These are phyloP conservation scores for Bombus balteatus DNA, from an alignment of 1,140 invertebrate species.

Conservation along the genomic window DNA sequence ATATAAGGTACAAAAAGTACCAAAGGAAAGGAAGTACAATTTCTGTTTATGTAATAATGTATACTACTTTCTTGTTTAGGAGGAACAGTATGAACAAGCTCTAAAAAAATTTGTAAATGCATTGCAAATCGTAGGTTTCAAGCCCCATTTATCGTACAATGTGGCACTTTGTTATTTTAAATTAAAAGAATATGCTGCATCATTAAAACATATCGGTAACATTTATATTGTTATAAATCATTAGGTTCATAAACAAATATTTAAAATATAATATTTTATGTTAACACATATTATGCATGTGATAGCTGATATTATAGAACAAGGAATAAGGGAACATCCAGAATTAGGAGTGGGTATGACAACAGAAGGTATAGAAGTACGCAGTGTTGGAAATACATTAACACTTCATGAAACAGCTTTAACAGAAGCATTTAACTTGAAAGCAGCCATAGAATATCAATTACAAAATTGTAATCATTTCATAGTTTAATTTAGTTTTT, in stretches of 20 bases:
- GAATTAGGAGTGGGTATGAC: conserved; percentile 98
- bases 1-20: conserved; percentile 90
- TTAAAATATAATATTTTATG: conserved; percentile 29
- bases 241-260: not conserved
- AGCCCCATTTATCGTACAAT: conserved; percentile 97
- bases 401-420: conserved; percentile 98
- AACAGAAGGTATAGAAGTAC: conserved; percentile 98
- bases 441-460: conserved; percentile 99
- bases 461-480: conserved; percentile 91
- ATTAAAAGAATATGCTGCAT: conserved; percentile 95
- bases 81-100: conserved; percentile 94
- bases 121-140: conserved; percentile 93
- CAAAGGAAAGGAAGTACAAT: not conserved
- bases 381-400: conserved; percentile 98
- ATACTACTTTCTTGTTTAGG: conserved; percentile 82
- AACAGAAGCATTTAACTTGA: conserved; percentile 99
- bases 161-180: conserved; percentile 97
- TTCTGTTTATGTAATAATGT: not conserved
- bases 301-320: conserved; percentile 96
- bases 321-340: conserved; percentile 97
- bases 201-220: conserved; percentile 92
- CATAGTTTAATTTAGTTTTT: not conserved
- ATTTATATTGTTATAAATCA: conserved; percentile 12
- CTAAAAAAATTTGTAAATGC: conserved; percentile 95
- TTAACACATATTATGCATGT: conserved; percentile 29